Percentiles rank a stretch among this genome's conserved stretches.
Evolutionary conservation across 2,797 vertebrate species (phyloP).

Genomic region (Aotus griseimembra): DNA sequence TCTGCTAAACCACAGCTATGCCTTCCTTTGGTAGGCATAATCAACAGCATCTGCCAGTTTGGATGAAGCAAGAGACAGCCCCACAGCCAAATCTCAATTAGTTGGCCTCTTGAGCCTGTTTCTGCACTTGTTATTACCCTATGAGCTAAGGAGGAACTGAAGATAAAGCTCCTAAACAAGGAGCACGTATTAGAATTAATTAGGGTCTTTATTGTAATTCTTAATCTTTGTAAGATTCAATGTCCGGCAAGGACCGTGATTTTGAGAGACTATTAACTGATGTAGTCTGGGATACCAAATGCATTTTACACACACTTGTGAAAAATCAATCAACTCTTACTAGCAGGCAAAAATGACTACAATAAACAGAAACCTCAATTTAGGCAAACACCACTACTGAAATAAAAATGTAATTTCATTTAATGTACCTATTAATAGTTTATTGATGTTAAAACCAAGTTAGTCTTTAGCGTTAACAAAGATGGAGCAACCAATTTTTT

Average conservation of each 20-base stretch:
- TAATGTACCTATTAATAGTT: not conserved
- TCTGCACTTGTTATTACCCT: not conserved
- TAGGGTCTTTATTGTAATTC: not conserved
- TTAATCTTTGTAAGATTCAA: not conserved
- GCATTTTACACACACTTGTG: not conserved
- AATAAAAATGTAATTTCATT: constrained; percentile 16
- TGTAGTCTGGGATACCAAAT: not conserved
- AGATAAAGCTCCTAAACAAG: not conserved
- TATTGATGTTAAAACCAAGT: not conserved
- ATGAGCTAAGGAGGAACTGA: constrained; percentile 1
- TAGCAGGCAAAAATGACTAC: not conserved
- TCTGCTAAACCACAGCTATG: not conserved
- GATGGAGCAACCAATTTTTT: not conserved
- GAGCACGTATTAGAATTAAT: constrained; percentile 25
- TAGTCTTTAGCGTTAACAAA: constrained; percentile 33
- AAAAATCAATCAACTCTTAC: not conserved
- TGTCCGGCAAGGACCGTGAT: not conserved
- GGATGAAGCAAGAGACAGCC: not conserved
- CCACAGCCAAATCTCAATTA: constrained; percentile 25
- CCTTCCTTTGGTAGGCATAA: not conserved
- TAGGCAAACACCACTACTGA: not conserved
- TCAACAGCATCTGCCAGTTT: not conserved
- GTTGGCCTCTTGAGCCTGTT: not conserved
- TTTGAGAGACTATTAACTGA: not conserved
- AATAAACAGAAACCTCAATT: constrained; percentile 22